Base-by-base conservation (phyloP, 2,113 vertebrate genomes). In the Microcebus murinus region DNA sequence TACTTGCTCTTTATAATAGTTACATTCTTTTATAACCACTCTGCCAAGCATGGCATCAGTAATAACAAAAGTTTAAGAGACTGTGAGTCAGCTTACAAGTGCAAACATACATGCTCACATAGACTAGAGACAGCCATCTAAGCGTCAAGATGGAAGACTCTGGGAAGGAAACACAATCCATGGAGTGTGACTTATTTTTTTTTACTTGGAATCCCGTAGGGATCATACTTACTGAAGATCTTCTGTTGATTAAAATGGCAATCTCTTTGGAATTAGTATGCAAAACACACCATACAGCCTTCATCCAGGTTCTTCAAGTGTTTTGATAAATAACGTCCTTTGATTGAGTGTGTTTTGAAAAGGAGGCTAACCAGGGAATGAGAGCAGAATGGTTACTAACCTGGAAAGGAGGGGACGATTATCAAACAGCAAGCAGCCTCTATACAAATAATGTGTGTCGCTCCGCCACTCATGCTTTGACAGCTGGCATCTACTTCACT, bases 261-360 rank as follows among this genome's bases (percentile, higher is more conserved):
- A 76, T 85, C 42, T 92, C 50, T 93, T 86, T 80, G 36, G 10
- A 95, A 92, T 98, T 50, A 42, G 67, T 59, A 93, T 79, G 92
- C 94, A 96, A 87, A 96, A 92, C 63, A 83, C 27, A 67, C 34
- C 11, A 34, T 50, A 65, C 36, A 87, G 65, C 5, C 73, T 83
- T 96, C 76, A 96, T 86, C 74, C 86, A 71, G 81, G 39, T 92
- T 94, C 91, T 84, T 98, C 83, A 97, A 93, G 93, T 91, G n/a
- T 95, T 94, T 96, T 97, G 76, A 97, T 96, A 97, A 86, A 89
- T 80, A 91, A 74, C 0, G 0, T 92, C 61, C 34, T 89, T 95
- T 94, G 92, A 96, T 94, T 92, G 84, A 93, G 20, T 91, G 23
- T 96, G 59, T 92, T 96, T 95, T 85, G 73, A 74, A 93, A 95